Base-by-base conservation (phyloP, 2,797 vertebrate genomes). In the Leptoclinus maculatus region DNA sequence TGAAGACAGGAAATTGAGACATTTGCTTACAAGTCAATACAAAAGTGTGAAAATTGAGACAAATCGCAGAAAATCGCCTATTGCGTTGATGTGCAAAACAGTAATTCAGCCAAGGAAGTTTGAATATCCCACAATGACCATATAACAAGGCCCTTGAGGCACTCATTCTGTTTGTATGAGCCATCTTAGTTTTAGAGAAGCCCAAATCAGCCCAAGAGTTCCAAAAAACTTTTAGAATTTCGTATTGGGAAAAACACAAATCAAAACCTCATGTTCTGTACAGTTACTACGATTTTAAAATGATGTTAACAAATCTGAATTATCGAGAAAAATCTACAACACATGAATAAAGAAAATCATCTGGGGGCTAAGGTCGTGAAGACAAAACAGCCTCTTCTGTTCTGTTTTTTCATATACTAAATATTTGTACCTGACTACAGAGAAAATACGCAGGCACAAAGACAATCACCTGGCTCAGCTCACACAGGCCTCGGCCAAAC, bases 341-440 rank as follows among this genome's bases (percentile, higher is more conserved):
- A 86, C 82, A 23, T 82, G 80, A 79, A 81, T 57, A 79, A 81
- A 75, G 66, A 58, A 75, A 83, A 85, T 84, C 65, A 82, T 88
- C 77, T 83, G 63, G 63, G 59, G 64, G 47, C 65, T 43, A 70
- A 59, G 47, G 72, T 38, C 56, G 67, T 43, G 85, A 88, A 88
- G 45, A 80, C 86, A 88, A 88, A 90, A 83, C 75, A 75, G 66
- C 29, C 63, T 80, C 56, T 68, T 83, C 76, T 87, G 71, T 82
- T 88, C 59, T 69, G 29, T 79, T 78, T 76, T 74, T 80, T 36
- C 53, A 10, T 51, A 16, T 74, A 41, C 87, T 90, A 89, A 88
- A 93, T 91, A 91, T 91, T 90, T 91, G 91, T 86, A 84, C 83
- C 84, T 78, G 68, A 76, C 71, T 66, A 51, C 74, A 65, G 71